Base-by-base conservation (phyloP, 2,113 vertebrate genomes). In the Chaenogobius annularis region DNA sequence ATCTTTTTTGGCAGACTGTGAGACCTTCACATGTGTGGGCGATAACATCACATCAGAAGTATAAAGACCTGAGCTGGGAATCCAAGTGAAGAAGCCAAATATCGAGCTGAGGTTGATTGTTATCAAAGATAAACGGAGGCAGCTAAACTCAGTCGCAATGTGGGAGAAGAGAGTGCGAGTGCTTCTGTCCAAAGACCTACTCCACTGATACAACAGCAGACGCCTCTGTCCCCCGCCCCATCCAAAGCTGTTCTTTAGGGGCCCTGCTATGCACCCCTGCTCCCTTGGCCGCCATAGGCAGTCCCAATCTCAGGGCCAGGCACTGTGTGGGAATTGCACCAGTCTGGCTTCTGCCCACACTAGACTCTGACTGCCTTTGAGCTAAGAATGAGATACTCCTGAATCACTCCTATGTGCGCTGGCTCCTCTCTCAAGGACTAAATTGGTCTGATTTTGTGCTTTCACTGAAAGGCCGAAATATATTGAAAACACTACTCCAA, bases 251-350 rank as follows among this genome's bases (percentile, higher is more conserved):
- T 74, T 80, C 78, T 80, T 86, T 63, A 70, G 83, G 76, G 70
- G 62, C 83, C 82, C 76, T 92, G 86, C 85, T 90, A 91, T 92
- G 88, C 88, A 74, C 85, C 90, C 86, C 80, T 70, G 80, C 77
- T 75, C 50, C 69, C 62, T 65, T 80, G 80, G 76, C 74, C 84
- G 80, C 66, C 74, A 82, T 73, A 85, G 85, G 83, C 86, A 83
- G 82, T 80, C 70, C 66, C 31, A 59, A 80, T 63, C 75, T 75
- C 75, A 73, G 83, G 77, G 74, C 80, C 77, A 78, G 81, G 83
- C 80, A 73, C 83, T 81, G 86, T 84, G 83, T 80, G 78, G 76
- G 86, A 83, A 82, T 87, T 88, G 84, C 84, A 83, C 76, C 77
- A 83, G 75, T 84, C 86, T 83, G 84, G 87, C 88, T 85, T 88